Conservation (phyloP, 1,140 invertebrate genomes). For the Sminthurides bifidus region DNA sequence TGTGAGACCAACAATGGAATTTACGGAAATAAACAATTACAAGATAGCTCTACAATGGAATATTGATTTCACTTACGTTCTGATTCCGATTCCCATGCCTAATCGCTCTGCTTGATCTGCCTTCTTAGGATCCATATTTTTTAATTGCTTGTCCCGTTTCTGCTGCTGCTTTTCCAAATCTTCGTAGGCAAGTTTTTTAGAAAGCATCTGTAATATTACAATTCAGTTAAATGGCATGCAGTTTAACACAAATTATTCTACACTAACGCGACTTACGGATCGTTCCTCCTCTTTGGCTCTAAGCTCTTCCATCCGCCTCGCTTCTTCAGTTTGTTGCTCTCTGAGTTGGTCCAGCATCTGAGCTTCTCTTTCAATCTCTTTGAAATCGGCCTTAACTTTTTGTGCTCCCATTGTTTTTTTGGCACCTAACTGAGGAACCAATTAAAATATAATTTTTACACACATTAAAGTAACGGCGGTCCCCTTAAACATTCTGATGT, state of each 20-base stretch:
- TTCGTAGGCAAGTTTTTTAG: slow-evolving; percentile 77
- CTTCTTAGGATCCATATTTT: slow-evolving; percentile 68
- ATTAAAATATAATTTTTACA: too few relatives aligned
- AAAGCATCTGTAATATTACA: slow-evolving; percentile 44
- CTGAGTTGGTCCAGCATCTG: slow-evolving; percentile 64
- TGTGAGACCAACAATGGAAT: background rate
- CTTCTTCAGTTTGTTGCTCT: slow-evolving; percentile 40
- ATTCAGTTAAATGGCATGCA: slow-evolving; percentile 1
- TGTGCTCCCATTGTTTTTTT: slow-evolving; percentile 93
- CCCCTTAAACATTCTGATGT: background rate
- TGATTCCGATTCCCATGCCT: slow-evolving; percentile 73
- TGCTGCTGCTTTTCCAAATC: slow-evolving; percentile 65
- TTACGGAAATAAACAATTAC: background rate
- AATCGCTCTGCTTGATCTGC: slow-evolving; percentile 79
- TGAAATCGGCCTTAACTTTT: slow-evolving; percentile 86
- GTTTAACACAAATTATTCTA: background rate
- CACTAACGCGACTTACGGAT: slow-evolving; percentile 35
- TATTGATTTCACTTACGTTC: slow-evolving; percentile 49
- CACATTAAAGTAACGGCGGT: too few relatives aligned
- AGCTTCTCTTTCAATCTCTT: slow-evolving; percentile 85
- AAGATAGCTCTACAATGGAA: too few relatives aligned
- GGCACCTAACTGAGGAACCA: slow-evolving; percentile 45
- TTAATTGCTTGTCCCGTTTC: slow-evolving; percentile 64
- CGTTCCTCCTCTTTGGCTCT: slow-evolving; percentile 46
- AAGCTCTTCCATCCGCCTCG: slow-evolving; percentile 34